A percentile compares a stretch with the other conserved stretches of the same genome.
Conservation (phyloP, 2,888 invertebrate species). For the Choreutis nemorana region DNA sequence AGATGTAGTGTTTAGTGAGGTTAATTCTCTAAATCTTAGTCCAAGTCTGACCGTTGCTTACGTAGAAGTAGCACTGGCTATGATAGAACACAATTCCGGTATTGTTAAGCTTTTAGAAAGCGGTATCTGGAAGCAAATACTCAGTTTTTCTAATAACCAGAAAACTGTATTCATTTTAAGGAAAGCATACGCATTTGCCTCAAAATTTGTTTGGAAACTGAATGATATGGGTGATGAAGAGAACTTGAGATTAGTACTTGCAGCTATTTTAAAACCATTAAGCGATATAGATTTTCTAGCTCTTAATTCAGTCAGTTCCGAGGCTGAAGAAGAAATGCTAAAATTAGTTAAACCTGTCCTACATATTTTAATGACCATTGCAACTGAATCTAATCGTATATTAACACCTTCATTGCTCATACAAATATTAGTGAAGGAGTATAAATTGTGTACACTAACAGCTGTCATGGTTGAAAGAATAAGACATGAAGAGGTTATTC, state of each 20-base stretch:
- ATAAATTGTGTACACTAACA: slow-evolving; percentile 36
- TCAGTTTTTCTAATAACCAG: slow-evolving; percentile 65
- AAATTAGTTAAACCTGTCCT: slow-evolving; percentile 64
- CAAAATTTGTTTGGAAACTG: slow-evolving; percentile 64
- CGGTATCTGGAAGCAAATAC: slow-evolving; percentile 71
- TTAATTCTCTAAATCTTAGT: slow-evolving; percentile 37
- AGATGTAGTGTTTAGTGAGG: slow-evolving; percentile 24
- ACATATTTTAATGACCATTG: slow-evolving; percentile 61
- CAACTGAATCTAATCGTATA: slow-evolving; percentile 56
- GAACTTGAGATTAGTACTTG: slow-evolving; percentile 64
- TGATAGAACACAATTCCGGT: slow-evolving; percentile 70
- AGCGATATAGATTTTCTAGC: slow-evolving; percentile 59
- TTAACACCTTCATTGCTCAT: slow-evolving; percentile 34
- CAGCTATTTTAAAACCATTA: slow-evolving; percentile 65
- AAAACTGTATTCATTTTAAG: slow-evolving; percentile 76
- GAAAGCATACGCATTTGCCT: slow-evolving; percentile 71
- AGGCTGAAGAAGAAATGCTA: slow-evolving; percentile 57
- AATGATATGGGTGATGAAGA: slow-evolving; percentile 49
- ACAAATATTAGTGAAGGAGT: slow-evolving; percentile 28
- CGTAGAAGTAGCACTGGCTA: slow-evolving; percentile 67
- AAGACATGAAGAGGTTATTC: slow-evolving; percentile 45
- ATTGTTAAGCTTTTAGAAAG: slow-evolving; percentile 70
- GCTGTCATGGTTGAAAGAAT: slow-evolving; percentile 39
- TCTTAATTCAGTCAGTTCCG: slow-evolving; percentile 50
- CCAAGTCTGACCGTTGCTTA: slow-evolving; percentile 74